Evolutionary conservation across 2,888 invertebrate genomes (phyloP).

Genomic region (Amphipoea oculea): DNA sequence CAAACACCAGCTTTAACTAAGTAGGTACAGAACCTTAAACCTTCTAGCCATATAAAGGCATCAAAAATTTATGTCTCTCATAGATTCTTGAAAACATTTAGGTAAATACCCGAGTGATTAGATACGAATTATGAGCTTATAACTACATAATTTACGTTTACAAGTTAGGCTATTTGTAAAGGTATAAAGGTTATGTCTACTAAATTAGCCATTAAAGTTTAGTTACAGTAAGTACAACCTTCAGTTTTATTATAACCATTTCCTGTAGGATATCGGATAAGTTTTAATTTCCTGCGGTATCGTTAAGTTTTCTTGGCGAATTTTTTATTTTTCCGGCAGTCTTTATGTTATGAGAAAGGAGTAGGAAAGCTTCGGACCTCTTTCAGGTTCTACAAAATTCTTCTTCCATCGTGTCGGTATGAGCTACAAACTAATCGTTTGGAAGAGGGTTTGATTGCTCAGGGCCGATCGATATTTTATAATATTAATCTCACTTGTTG

Average conservation of each 20-base stretch:
- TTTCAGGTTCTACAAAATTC: no score
- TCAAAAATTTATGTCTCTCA: constrained; percentile 44
- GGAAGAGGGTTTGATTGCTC: neutral
- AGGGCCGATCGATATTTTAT: neutral
- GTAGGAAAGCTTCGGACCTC: neutral
- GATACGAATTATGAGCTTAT: constrained; percentile 56
- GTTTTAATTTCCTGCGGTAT: constrained; percentile 18
- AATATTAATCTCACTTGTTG: neutral
- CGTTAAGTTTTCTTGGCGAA: neutral
- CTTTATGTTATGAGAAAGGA: neutral
- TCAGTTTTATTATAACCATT: constrained; percentile 46
- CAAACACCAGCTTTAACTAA: constrained; percentile 3
- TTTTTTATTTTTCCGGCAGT: constrained; percentile 18
- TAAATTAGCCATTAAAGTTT: constrained; percentile 49
- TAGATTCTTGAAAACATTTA: constrained; percentile 56
- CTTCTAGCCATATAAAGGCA: constrained; percentile 38
- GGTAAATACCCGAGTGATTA: constrained; percentile 62
- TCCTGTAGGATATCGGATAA: constrained; percentile 35
- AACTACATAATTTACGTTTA: constrained; percentile 57
- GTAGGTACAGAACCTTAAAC: constrained; percentile 2
- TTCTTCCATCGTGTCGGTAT: neutral
- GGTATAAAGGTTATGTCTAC: constrained; percentile 59
- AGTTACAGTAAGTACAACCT: constrained; percentile 11
- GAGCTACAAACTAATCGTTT: neutral
- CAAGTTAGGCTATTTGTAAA: constrained; percentile 47